Base-by-base conservation (phyloP, 2,797 vertebrate species). In the Antrozous pallidus region DNA sequence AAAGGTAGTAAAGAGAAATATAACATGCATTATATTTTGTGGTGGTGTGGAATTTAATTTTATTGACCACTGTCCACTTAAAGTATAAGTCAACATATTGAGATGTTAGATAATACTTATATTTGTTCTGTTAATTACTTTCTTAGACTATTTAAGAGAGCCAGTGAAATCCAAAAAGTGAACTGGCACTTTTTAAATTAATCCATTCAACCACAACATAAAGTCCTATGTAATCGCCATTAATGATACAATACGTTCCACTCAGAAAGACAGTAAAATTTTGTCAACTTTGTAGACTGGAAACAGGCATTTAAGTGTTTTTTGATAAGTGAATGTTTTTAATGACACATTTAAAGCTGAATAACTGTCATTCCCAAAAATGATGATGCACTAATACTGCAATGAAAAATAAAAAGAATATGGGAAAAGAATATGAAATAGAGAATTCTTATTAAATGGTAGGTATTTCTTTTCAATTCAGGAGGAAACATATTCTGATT, bases 291-390 rank as follows among this genome's bases (percentile, higher is more conserved):
- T 79, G 31, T 84, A 74, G n/a, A 22, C 45, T 56, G 40, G 73
- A 88, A 67, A 93, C 51, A 79, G 73, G 18, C 40, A 42, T n/a
- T n/a, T 67, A 79, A 70, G 54, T 61, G 40, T 58, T 54, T 80
- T 88, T 89, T 80, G 49, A 94, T n/a, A 80, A 92, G 54, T 80
- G 26, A 94, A 74, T 8, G 28, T 75, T 91, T 74, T 88, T 28
- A 79, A 4, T 10, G 6, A 69, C 16, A 81, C 22, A 75, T 14
- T 51, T 42, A 75, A 91, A 49, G 47, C 17, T 83, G n/a, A 91
- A 65, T 24, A 91, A 93, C 54, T 73, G 45, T 22, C 45, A 82
- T 16, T 14, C 77, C 20, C n/a, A 58, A 94, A 73, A 73, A 54
- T 47, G 65, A 65, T 71, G 33, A 77, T 42, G 61, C 3, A 47